These are phyloP conservation scores for Pangasius krempfi DNA, from an alignment of 2,797 vertebrate genomes.

Conservation along the genomic window DNA sequence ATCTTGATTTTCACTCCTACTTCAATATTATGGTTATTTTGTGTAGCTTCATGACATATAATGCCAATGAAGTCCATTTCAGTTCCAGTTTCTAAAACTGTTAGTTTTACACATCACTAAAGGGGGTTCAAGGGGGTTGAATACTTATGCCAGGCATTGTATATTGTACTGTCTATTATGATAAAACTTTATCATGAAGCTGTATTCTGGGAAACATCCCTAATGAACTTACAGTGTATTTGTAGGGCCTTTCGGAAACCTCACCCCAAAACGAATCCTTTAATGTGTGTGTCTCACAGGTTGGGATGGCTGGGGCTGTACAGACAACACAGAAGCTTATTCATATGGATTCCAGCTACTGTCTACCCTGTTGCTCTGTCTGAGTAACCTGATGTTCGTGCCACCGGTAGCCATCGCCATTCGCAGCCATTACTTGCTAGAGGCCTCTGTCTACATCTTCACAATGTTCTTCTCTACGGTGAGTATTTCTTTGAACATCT, in stretches of 20 bases:
- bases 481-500: constrained; percentile 59
- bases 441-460: constrained; percentile 95
- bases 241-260: background rate
- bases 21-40: background rate
- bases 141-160: background rate
- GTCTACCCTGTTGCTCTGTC: constrained; percentile 91
- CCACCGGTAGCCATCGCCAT: constrained; percentile 93
- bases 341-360: constrained; percentile 97
- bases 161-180: background rate
- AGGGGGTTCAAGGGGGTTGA: background rate
- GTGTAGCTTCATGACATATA: background rate
- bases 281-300: constrained; percentile 69
- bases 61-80: background rate
- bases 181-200: background rate
- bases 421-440: constrained; percentile 90
- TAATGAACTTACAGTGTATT: background rate
- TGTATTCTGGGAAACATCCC: background rate
- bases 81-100: background rate
- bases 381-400: constrained; percentile 98
- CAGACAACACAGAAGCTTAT: constrained; percentile 90
- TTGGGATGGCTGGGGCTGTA: constrained; percentile 97
- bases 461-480: constrained; percentile 99
- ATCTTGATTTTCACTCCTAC: background rate
- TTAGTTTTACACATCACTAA: no score
- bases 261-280: background rate